These are phyloP conservation scores for Thaumetopoea pityocampa DNA, from an alignment of 1,140 invertebrate genomes.

Conservation along the genomic window DNA sequence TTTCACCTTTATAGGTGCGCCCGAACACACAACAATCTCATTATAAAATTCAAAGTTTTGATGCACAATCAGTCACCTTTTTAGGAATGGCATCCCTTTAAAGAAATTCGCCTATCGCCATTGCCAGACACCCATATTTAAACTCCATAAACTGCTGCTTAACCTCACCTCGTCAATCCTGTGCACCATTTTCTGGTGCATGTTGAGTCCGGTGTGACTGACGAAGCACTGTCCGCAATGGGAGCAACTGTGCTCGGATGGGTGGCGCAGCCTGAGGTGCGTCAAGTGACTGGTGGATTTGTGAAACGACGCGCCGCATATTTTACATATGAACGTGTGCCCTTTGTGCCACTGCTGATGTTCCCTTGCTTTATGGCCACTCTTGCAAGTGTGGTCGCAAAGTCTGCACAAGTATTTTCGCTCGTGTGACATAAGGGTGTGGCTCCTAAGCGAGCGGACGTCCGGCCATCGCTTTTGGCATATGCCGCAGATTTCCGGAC, in stretches of 20 bases:
- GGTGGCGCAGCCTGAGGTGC: slow-evolving; percentile 22
- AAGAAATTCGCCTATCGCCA: too few relatives aligned
- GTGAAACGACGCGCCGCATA: slow-evolving; percentile 16
- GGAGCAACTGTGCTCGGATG: slow-evolving; percentile 27
- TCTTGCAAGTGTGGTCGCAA: slow-evolving; percentile 30
- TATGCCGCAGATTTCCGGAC: slow-evolving; percentile 31
- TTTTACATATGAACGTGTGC: slow-evolving; percentile 9
- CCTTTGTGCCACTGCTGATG: slow-evolving; percentile 14
- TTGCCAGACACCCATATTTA: too few relatives aligned
- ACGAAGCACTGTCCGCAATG: slow-evolving; percentile 42
- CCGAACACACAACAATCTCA: slow-evolving; percentile 8
- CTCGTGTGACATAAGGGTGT: slow-evolving; percentile 34
- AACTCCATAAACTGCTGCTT: too few relatives aligned
- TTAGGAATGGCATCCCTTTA: too few relatives aligned
- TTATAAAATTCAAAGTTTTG: too few relatives aligned
- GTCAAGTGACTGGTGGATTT: slow-evolving; percentile 19
- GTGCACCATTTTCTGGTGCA: slow-evolving; percentile 39
- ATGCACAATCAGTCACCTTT: too few relatives aligned
- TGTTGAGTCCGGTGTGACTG: slow-evolving; percentile 28
- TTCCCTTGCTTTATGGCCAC: slow-evolving; percentile 7
- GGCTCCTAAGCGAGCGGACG: slow-evolving; percentile 24
- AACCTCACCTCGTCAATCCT: slow-evolving; percentile 4
- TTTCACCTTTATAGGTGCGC: too few relatives aligned
- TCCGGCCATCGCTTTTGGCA: slow-evolving; percentile 35
- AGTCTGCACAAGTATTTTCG: slow-evolving; percentile 43